Conservation (phyloP, 2,797 vertebrate genomes). For the Smutsia temminckii region DNA sequence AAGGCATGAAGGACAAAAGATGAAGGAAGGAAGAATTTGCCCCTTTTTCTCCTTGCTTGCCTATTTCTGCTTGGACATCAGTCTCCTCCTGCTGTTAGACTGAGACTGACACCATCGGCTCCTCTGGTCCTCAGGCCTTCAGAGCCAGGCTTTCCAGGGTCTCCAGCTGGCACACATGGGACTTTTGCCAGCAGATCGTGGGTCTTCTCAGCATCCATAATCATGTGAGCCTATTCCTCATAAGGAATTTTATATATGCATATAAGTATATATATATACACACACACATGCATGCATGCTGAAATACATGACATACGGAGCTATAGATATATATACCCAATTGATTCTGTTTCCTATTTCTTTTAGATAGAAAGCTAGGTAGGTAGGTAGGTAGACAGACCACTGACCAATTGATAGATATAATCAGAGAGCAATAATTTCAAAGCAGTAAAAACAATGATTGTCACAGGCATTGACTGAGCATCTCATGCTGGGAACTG, state of each 20-base stretch:
- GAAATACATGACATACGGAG: background rate
- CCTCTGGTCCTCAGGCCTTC: background rate
- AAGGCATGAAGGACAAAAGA: background rate
- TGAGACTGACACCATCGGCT: background rate
- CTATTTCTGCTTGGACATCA: background rate
- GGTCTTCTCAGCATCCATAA: background rate
- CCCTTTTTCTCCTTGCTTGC: background rate
- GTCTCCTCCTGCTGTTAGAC: background rate
- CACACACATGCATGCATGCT: background rate
- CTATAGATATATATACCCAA: background rate
- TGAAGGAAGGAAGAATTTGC: background rate
- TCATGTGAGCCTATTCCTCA: background rate
- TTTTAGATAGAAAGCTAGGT: background rate
- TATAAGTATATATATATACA: background rate
- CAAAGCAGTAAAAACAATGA: background rate
- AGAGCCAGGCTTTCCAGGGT: background rate
- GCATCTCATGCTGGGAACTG: background rate
- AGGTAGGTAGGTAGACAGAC: background rate
- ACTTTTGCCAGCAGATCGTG: background rate
- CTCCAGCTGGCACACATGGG: background rate
- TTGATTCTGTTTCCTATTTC: background rate
- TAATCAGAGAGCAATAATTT: background rate
- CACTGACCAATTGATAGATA: background rate
- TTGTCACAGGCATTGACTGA: background rate
- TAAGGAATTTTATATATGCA: background rate